These are phyloP conservation scores for Erpornis zantholeuca DNA, from an alignment of 2,113 vertebrate species.

Conservation along the genomic window DNA sequence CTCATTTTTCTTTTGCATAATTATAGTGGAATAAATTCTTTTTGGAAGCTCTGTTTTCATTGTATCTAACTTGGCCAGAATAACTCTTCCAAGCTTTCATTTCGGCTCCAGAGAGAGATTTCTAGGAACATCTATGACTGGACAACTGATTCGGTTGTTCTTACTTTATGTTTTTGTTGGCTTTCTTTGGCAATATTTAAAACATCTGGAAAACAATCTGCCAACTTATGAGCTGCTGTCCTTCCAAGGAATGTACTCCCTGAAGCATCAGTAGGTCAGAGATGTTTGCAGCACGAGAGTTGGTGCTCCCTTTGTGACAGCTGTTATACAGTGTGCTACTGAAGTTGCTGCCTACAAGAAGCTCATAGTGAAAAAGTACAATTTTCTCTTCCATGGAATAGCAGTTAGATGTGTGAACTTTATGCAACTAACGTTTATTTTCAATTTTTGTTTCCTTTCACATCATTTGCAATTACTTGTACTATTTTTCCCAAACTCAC, in stretches of 20 bases:
- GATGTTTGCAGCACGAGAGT: not conserved
- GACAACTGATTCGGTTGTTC: conserved; percentile 1
- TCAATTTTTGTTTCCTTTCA: not conserved
- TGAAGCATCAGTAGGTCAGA: not conserved
- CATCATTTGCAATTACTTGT: not conserved
- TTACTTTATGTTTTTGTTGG: conserved; percentile 28
- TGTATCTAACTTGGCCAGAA: not conserved
- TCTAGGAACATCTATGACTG: conserved; percentile 47
- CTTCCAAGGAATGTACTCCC: not conserved
- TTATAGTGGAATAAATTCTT: not conserved
- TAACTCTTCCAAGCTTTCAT: not conserved
- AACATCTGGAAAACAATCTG: conserved; percentile 26
- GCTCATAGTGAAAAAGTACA: not conserved
- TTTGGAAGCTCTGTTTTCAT: conserved; percentile 16
- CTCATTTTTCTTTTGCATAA: not conserved
- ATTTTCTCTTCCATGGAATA: not conserved
- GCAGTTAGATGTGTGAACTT: not conserved
- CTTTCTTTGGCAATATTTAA: not conserved
- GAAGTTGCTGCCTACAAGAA: not conserved
- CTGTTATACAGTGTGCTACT: not conserved
- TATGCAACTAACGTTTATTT: not conserved
- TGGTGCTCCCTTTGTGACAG: not conserved
- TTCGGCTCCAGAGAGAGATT: conserved; percentile 40
- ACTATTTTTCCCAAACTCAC: not conserved
- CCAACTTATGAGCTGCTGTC: not conserved